Evolutionary conservation across 2,113 vertebrate species (phyloP).

Genomic region (Cranoglanis bouderius): DNA sequence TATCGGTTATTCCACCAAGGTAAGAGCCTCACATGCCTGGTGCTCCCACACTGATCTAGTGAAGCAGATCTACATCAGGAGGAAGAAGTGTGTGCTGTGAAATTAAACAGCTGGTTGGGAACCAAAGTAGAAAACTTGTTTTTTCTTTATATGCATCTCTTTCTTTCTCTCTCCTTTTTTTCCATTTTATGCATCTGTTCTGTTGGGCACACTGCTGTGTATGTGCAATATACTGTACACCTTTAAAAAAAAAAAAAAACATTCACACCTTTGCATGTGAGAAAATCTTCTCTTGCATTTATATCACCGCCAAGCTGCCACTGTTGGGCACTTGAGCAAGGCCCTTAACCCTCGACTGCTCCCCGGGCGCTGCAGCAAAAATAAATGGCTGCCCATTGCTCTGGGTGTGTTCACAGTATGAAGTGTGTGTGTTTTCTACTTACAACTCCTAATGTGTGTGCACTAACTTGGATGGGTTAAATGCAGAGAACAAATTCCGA

Average conservation of each 20-base stretch:
- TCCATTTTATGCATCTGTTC: background rate
- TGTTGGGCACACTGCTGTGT: background rate
- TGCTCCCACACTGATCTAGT: background rate
- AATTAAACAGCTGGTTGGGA: slow-evolving; percentile 18
- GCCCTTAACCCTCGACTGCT: no score
- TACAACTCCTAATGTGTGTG: no score
- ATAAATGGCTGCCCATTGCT: no score
- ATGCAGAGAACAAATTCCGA: no score
- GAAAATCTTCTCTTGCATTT: background rate
- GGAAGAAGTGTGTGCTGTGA: background rate
- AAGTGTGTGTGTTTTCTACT: no score
- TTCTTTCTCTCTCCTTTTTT: background rate
- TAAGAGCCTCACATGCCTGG: background rate
- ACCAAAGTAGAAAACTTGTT: background rate
- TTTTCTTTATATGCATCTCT: background rate
- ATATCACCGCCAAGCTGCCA: no score
- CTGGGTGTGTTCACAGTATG: no score
- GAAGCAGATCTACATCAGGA: slow-evolving; percentile 8
- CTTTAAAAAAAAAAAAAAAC: background rate
- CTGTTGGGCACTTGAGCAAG: no score
- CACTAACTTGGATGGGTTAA: no score
- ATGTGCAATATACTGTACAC: background rate
- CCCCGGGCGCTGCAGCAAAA: no score
- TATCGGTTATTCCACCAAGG: background rate
- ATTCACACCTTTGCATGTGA: background rate